These are phyloP conservation scores for Coregonus suidteri DNA, from an alignment of 2,797 vertebrate species.

Conservation along the genomic window DNA sequence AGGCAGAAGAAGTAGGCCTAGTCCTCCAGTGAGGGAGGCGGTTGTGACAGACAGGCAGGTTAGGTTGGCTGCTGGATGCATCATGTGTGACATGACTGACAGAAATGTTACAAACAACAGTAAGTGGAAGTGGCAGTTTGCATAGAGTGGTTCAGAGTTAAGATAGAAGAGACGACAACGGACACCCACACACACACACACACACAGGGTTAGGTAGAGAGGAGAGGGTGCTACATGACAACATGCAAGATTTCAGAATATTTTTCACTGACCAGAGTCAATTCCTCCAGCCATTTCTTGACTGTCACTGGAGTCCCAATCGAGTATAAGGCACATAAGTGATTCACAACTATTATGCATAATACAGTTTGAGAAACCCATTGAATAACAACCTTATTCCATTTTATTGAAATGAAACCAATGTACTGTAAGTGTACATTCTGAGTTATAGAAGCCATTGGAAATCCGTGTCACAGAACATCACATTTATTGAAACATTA, in stretches of 20 bases:
- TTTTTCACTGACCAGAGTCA: no score
- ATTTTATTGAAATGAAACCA: no score
- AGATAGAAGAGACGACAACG: not conserved
- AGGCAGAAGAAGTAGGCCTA: not conserved
- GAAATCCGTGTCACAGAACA: no score
- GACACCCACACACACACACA: not conserved
- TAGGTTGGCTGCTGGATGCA: conserved; percentile 34
- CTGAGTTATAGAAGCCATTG: no score
- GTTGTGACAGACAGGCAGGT: conserved; percentile 22
- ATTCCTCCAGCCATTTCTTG: no score
- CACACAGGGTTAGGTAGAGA: no score
- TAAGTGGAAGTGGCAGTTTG: conserved; percentile 35
- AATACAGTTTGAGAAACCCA: no score
- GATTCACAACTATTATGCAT: no score
- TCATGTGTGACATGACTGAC: conserved; percentile 44
- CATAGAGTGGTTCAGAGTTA: conserved; percentile 1
- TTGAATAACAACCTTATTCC: no score
- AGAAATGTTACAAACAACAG: conserved; percentile 44
- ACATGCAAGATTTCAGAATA: not conserved
- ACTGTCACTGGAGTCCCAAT: no score
- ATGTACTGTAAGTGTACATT: no score
- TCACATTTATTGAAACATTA: conserved; percentile 21
- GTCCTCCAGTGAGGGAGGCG: not conserved
- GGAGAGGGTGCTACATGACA: conserved; percentile 24
- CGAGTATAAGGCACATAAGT: no score